A percentile compares a stretch with the other conserved stretches of the same genome.
Evolutionary conservation across 2,113 vertebrate genomes (phyloP).

Genomic region (Okapia johnstoni): DNA sequence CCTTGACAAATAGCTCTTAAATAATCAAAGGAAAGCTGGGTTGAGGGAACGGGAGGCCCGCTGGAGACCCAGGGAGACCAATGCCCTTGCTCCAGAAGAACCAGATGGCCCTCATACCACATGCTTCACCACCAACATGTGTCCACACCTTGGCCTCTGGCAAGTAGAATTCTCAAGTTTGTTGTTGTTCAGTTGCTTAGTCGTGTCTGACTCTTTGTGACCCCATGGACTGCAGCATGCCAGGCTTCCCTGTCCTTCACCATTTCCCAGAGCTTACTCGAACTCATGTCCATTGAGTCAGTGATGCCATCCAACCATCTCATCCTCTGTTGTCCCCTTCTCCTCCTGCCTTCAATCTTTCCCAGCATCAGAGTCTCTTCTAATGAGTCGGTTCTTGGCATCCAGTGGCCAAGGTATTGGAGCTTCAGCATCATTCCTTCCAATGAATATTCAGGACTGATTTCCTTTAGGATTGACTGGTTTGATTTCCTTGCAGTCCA

Average conservation of each 20-base stretch:
- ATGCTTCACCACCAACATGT: neutral
- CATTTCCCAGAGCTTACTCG: neutral
- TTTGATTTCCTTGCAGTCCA: neutral
- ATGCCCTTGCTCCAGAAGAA: neutral
- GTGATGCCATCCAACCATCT: neutral
- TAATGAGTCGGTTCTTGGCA: neutral
- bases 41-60: neutral
- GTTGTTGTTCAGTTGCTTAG: neutral
- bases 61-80: neutral
- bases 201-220: neutral
- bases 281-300: neutral
- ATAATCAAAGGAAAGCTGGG: neutral
- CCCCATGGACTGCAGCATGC: neutral
- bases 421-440: neutral
- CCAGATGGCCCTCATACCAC: rapidly evolving
- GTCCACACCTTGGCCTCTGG: neutral
- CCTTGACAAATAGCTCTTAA: neutral
- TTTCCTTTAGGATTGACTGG: neutral
- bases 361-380: neutral
- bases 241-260: neutral
- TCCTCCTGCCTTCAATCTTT: neutral
- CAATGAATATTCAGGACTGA: neutral
- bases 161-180: neutral
- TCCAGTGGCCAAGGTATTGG: neutral
- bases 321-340: neutral